Evolutionary conservation across 2,113 vertebrate species (phyloP).

Genomic region (Tychaedon coryphoeus): DNA sequence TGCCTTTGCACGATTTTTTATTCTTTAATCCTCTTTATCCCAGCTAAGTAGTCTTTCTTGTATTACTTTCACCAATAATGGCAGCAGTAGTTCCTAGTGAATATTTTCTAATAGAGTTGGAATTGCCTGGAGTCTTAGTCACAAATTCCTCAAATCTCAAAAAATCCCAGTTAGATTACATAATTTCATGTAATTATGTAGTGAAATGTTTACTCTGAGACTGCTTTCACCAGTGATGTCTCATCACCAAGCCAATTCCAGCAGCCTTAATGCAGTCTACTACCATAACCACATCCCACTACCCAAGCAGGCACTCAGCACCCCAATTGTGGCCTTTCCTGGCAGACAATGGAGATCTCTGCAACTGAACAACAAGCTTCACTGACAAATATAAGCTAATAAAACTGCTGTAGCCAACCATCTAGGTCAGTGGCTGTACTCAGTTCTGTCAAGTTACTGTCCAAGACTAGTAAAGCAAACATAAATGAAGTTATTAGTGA

Average conservation of each 20-base stretch:
- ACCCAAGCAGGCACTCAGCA: neutral
- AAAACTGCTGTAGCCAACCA: neutral
- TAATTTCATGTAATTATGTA: neutral
- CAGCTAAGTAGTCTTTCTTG: neutral
- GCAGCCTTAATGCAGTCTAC: neutral
- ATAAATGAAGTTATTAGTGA: neutral
- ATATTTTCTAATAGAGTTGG: neutral
- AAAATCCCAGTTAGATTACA: neutral
- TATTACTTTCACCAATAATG: neutral
- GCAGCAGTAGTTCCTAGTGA: neutral
- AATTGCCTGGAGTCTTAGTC: neutral
- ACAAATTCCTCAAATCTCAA: neutral
- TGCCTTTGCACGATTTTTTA: neutral
- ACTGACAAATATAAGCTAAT: neutral
- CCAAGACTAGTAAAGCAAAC: neutral
- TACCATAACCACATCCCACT: neutral
- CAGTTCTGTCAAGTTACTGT: neutral
- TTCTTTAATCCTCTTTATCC: neutral
- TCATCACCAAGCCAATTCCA: neutral
- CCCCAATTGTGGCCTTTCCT: fast-evolving
- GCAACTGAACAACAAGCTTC: neutral
- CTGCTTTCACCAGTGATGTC: neutral
- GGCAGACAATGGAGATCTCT: neutral
- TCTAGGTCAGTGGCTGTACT: neutral
- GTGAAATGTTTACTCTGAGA: neutral